Percentiles rank a stretch among this genome's conserved stretches.
Evolutionary conservation across 1,140 invertebrate genomes (phyloP).

Genomic region (Drosophila repletoides): DNA sequence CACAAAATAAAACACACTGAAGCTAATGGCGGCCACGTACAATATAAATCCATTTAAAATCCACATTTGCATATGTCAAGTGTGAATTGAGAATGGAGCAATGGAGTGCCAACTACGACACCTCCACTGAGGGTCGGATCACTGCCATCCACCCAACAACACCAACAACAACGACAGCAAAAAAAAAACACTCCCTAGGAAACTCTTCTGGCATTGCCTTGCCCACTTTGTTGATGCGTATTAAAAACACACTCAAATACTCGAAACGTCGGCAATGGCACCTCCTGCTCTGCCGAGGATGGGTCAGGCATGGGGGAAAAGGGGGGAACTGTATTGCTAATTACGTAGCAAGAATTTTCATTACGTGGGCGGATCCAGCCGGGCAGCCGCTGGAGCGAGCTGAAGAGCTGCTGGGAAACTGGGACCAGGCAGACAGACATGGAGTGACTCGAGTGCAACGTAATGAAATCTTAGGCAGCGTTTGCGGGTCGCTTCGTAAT

Average conservation of each 20-base stretch:
- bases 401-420: no score
- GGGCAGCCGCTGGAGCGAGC: background rate
- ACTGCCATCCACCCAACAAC: background rate
- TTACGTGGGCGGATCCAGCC: conserved; percentile 24
- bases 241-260: conserved; percentile 48
- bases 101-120: conserved; percentile 8
- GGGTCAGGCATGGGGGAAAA: no score
- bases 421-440: background rate
- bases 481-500: conserved; percentile 15
- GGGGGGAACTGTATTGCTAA: conserved; percentile 52
- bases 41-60: conserved; percentile 40
- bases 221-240: conserved; percentile 38
- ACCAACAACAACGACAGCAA: no score
- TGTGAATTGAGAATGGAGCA: conserved; percentile 25
- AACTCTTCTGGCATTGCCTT: conserved; percentile 17
- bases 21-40: conserved; percentile 39
- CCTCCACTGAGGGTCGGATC: background rate
- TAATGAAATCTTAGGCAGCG: conserved; percentile 57
- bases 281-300: conserved; percentile 2
- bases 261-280: conserved; percentile 20
- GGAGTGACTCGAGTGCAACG: conserved; percentile 35
- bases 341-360: conserved; percentile 53
- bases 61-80: conserved; percentile 56
- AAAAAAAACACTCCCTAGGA: background rate
- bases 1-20: conserved; percentile 18